A percentile compares a stretch with the other conserved stretches of the same genome.
phyloP scores from a whole-genome alignment of 1,140 invertebrate species.

The Drosophila suzukii region DNA sequence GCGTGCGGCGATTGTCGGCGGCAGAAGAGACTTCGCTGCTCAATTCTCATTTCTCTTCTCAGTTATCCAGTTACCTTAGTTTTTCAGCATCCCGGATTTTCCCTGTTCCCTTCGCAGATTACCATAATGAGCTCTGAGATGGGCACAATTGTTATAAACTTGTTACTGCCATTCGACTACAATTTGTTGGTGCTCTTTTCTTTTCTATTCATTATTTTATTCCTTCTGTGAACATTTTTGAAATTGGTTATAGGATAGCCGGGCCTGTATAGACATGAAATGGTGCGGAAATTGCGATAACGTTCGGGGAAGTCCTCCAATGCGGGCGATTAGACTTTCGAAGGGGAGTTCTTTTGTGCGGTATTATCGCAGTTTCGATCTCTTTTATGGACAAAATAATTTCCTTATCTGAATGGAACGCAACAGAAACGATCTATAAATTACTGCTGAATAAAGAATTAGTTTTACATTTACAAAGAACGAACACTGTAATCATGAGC shows the following conservation, averaged over 20 bases:
- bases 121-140: constrained; percentile 71
- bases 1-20: constrained; percentile 73
- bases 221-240: constrained; percentile 7
- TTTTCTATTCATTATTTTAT: constrained; percentile 42
- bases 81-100: neutral
- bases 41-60: constrained; percentile 24
- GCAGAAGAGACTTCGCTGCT: constrained; percentile 10
- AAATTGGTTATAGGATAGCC: constrained; percentile 49
- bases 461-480: too few relatives aligned
- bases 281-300: constrained; percentile 45
- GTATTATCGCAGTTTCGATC: constrained; percentile 6
- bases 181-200: constrained; percentile 55
- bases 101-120: constrained; percentile 53
- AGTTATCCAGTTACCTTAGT: constrained; percentile 31
- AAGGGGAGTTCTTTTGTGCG: constrained; percentile 16
- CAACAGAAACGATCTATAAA: neutral
- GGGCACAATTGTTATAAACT: constrained; percentile 69
- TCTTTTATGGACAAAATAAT: constrained; percentile 7
- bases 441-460: neutral
- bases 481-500: too few relatives aligned
- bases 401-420: neutral
- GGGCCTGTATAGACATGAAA: constrained; percentile 23
- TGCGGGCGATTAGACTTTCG: constrained; percentile 20
- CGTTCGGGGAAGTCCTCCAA: constrained; percentile 23
- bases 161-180: constrained; percentile 70